These are phyloP conservation scores for Sebastes kiyomatsui DNA, from an alignment of 2,797 vertebrate genomes.

Conservation along the genomic window DNA sequence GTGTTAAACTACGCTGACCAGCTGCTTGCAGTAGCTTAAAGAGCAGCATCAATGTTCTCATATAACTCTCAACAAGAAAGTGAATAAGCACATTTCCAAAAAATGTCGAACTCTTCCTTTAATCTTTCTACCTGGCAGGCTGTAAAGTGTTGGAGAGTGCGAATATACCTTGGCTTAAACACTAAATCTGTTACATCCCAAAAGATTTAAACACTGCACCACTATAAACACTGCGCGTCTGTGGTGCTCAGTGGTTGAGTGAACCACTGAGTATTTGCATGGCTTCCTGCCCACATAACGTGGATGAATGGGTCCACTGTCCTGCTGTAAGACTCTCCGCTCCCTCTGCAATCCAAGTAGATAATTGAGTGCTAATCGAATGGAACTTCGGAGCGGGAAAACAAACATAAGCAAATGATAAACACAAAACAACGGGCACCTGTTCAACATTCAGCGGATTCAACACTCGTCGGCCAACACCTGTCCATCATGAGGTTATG, in stretches of 20 bases:
- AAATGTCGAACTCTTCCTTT: not conserved
- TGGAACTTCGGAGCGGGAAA: conserved; percentile 42
- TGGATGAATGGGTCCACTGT: conserved; percentile 65
- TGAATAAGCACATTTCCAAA: not conserved
- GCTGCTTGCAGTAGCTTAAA: not conserved
- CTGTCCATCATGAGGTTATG: conserved; percentile 37
- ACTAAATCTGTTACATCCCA: conserved; percentile 4
- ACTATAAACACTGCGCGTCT: conserved; percentile 21
- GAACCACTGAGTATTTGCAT: conserved; percentile 41
- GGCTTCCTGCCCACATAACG: conserved; percentile 46
- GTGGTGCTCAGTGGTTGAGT: conserved; percentile 12
- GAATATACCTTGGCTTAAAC: not conserved
- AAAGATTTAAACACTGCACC: conserved; percentile 18
- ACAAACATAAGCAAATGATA: conserved; percentile 44
- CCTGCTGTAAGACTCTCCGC: conserved; percentile 33
- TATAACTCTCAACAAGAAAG: not conserved
- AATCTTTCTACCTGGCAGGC: not conserved
- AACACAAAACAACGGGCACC: conserved; percentile 23
- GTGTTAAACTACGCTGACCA: not conserved
- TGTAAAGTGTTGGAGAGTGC: not conserved
- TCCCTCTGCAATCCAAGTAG: conserved; percentile 41
- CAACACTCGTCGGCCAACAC: conserved; percentile 33
- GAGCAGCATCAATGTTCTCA: not conserved
- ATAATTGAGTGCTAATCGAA: conserved; percentile 68
- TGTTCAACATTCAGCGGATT: conserved; percentile 39